Base-by-base conservation (phyloP, 2,888 invertebrate genomes). In the Drosophila cognata region DNA sequence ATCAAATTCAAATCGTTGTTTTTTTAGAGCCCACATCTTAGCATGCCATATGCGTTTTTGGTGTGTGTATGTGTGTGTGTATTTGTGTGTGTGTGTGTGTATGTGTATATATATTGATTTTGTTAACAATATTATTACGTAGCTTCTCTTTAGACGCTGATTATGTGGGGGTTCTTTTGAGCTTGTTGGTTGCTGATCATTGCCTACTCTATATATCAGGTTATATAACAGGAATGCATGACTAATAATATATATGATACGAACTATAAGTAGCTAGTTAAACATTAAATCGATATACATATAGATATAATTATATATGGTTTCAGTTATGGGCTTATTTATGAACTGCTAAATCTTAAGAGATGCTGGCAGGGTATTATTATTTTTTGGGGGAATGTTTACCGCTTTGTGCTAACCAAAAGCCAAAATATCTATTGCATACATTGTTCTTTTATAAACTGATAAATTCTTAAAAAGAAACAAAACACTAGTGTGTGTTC, bases 191-290 rank as follows among this genome's bases (percentile, higher is more conserved):
- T 76, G 52, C 72, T 69, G 67, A 63, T 73, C 65, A 66, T 68
- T 64, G 60, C 65, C 74, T 82, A 84, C 61, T 67, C 57, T 63
- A 85, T 88, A 88, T 72, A 72, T 82, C 79, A 82, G 79, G 68
- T 73, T 88, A 86, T 87, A 89, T 84, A 89, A 89, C 90, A 85
- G 90, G 90, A 85, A 85, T 89, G 90, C 90, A 89, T 85, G 84
- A 84, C 90, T 89, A 89, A 88, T 73, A 77, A 71, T 71, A 56
- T 56, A 72, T 75, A 87, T 85, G 77, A 85, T 86, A 84, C 69
- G 57, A 75, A 72, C 75, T 87, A 81, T 60, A 87, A 81, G 71
- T 84, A 87, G 85, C 74, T 84, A 81, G 33, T 51, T 70, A 70
- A 56, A 81, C 58, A 67, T 81, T 56, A 56, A 67, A 62, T 55